phyloP scores from a whole-genome alignment of 2,888 invertebrate genomes.

The Rhopalosiphum nymphaeae region DNA sequence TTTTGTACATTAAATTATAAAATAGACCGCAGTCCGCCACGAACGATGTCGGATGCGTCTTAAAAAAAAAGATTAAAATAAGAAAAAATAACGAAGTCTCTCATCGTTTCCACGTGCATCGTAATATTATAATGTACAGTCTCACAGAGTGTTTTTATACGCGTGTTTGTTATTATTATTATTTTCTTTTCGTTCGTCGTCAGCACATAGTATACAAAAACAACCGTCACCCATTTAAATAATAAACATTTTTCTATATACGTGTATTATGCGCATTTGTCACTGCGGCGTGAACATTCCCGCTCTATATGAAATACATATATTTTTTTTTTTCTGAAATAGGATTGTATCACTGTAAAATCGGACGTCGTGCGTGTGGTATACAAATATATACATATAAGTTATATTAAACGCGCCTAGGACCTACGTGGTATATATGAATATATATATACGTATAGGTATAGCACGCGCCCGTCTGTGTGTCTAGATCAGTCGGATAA shows the following conservation, averaged over 20 bases:
- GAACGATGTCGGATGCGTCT: not conserved
- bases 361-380: constrained; percentile 9
- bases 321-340: not conserved
- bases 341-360: constrained; percentile 7
- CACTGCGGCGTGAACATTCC: constrained; percentile 7
- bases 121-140: not conserved
- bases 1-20: not conserved
- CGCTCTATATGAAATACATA: not conserved
- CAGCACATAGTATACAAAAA: not conserved
- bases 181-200: not conserved
- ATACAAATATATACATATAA: not conserved
- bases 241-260: not conserved
- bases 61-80: not conserved
- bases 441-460: not conserved
- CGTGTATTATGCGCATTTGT: not conserved
- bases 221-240: constrained; percentile 13
- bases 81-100: not conserved
- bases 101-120: not conserved
- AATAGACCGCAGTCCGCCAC: not conserved
- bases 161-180: not conserved
- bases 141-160: not conserved
- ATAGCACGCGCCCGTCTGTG: not conserved
- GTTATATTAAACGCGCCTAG: constrained; percentile 1
- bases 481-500: constrained; percentile 11
- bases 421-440: not conserved